phyloP scores from a whole-genome alignment of 2,888 invertebrate genomes.

The Calliopum simillimum region DNA sequence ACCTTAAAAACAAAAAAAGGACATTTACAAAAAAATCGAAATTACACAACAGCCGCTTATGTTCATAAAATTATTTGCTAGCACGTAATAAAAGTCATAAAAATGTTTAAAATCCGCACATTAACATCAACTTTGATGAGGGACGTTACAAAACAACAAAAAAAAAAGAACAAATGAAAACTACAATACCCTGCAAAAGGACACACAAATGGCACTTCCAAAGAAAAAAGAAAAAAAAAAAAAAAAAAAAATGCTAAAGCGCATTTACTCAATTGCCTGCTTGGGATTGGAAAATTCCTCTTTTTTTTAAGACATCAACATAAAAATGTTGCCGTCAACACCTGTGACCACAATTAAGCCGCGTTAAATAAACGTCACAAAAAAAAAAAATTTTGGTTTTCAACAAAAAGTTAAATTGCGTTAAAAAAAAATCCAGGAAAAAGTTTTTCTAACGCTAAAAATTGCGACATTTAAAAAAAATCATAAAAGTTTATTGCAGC shows the following conservation, averaged over 20 bases:
- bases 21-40: neutral
- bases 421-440: slow-evolving; percentile 1
- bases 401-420: slow-evolving; percentile 17
- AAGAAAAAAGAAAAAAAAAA: neutral
- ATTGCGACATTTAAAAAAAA: slow-evolving; percentile 34
- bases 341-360: slow-evolving; percentile 64
- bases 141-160: slow-evolving; percentile 16
- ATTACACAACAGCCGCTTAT: slow-evolving; percentile 40
- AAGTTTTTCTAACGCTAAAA: slow-evolving; percentile 1
- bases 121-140: slow-evolving; percentile 43
- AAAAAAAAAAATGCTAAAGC: neutral
- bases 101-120: slow-evolving; percentile 56
- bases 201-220: slow-evolving; percentile 20
- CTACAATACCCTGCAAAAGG: neutral
- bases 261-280: slow-evolving; percentile 7
- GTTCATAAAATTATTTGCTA: slow-evolving; percentile 49
- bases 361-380: neutral
- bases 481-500: slow-evolving; percentile 25
- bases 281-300: slow-evolving; percentile 27
- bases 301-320: slow-evolving; percentile 52
- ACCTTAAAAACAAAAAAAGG: neutral
- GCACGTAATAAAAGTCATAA: slow-evolving; percentile 60
- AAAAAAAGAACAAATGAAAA: neutral
- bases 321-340: slow-evolving; percentile 61
- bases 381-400: neutral